Base-by-base conservation (phyloP, 2,888 invertebrate genomes). In the Dolichopus griseipennis region DNA sequence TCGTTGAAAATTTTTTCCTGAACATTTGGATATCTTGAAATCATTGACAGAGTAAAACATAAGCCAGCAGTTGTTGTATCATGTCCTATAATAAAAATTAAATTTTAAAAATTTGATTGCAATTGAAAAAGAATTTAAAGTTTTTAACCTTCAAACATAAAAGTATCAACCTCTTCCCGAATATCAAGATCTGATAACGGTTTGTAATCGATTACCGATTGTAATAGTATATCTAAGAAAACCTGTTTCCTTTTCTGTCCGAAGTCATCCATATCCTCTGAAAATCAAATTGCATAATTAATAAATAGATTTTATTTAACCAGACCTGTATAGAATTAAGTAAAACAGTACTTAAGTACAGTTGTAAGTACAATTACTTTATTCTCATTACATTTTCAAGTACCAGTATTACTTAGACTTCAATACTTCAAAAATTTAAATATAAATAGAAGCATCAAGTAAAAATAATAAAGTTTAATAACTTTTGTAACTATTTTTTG, bases 21-120 rank as follows among this genome's bases (percentile, higher is more conserved):
- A 0, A 77, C 75, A 10, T 73, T 68, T 0, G 75, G 70, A 75
- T 81, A 75, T 1, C 77, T 72, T 5, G 80, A 76, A 34, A 80
- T 74, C 62, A 76, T 72, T 66, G 76, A 77, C 0, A 79, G 68
- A 3, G 75, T 74, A 70, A 79, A 79, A 1, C 76, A 72, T 4
- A 81, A 75, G n/a, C 72, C 79, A 65, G 75, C 75, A 0, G 78
- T 77, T 10, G 79, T 79, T 1, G 80, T 79, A 61, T 79, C 78
- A 33, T 78, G 75, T 1, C 78, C 78, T 68, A 86, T 88, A 77
- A 90, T 8, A 37, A 37, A 37, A 2, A 12, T 37, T 8, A 52
- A 52, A 52, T 52, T 12, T 18, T 6, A 18, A 52, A 37, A 10
- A 37, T 37, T 10, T 37, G 37, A 37, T 7, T 7, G 5, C 34